Evolutionary conservation across 2,797 vertebrate species (phyloP).

Genomic region (Salarias fasciatus): DNA sequence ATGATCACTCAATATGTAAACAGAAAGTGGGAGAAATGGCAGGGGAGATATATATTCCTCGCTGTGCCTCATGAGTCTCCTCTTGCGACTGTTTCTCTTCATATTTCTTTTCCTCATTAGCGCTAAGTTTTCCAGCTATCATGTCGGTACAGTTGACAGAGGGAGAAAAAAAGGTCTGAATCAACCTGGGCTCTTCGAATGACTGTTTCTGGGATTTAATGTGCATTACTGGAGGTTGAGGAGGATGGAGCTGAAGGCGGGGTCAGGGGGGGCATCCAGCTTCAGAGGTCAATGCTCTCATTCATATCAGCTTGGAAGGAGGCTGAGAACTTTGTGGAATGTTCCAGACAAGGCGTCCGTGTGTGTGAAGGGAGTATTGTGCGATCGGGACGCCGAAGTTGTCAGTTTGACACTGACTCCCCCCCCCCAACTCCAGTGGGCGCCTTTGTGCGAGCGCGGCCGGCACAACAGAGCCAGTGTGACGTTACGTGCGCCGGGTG

Average conservation of each 20-base stretch:
- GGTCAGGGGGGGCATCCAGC: constrained; percentile 23
- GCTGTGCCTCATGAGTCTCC: too few relatives aligned
- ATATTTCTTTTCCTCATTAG: constrained; percentile 13
- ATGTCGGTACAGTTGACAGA: neutral
- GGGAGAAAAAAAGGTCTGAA: neutral
- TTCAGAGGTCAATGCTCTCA: constrained; percentile 68
- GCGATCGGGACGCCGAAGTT: constrained; percentile 35
- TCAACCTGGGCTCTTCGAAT: constrained; percentile 10
- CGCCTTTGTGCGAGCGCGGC: constrained; percentile 50
- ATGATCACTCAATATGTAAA: constrained; percentile 12
- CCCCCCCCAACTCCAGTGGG: constrained; percentile 32
- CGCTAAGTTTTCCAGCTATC: constrained; percentile 13
- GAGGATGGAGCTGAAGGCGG: constrained; percentile 10
- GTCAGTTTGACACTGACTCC: constrained; percentile 57
- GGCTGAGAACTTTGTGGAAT: constrained; percentile 70
- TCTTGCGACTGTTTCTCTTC: neutral
- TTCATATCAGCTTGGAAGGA: constrained; percentile 64
- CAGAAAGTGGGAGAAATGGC: too few relatives aligned
- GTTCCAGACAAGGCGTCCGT: constrained; percentile 62
- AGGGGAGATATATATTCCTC: too few relatives aligned
- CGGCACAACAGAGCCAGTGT: constrained; percentile 45
- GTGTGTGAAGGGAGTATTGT: constrained; percentile 70
- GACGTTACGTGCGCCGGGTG: constrained; percentile 22
- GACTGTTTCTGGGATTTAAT: constrained; percentile 11
- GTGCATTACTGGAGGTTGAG: neutral